Evolutionary conservation across 2,888 invertebrate species (phyloP), one percentile per base, ranked within the genome.

Genomic region (Periphyllus acericola): DNA sequence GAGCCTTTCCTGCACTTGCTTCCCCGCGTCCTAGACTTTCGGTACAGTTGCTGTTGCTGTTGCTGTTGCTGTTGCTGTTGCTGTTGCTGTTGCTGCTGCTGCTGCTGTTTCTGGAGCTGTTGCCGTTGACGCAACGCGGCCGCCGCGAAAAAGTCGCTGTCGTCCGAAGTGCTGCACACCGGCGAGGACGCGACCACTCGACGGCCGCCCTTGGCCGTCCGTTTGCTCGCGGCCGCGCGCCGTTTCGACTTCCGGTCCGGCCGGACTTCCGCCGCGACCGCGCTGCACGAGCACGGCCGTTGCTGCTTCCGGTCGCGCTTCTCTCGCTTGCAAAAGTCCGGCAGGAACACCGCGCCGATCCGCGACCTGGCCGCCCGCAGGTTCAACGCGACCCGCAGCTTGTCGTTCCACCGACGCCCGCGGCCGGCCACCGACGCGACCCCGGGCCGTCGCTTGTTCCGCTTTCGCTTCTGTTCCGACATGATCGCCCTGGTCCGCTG

Each of bases 401-500:
- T 78, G 40, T 84, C 55, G 84, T 84, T 89, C 21, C 79, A 29
- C 21, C 75, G 68, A 0, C 85, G 71, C 71, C 83, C 21, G 25
- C 84, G 75, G 0, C 88, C n/a, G 19, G 46, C 60, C 32, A 60
- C 32, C 32, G 1, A 93, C 90, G 93, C 90, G 93, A 93, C 90
- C 93, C 76, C 21, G 46, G 72, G 84, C 25, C 89, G 55, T 89
- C 93, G 92, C 89, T 93, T 93, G 88, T 93, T 94, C 83, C 93
- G 92, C 90, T 94, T 92, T 83, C 94, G 91, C 91, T 94, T 95
- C 90, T 96, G 96, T 86, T 96, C 94, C 89, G 96, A 94, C 97
- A 97, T 97, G 89, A 97, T 97, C 89, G 95, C 95, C 92, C 97
- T 97, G 89, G 97, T 96, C 90, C 96, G 94, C 91, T 96, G 96